Evolutionary conservation across 1,140 invertebrate species (phyloP).

Genomic region (Platyura marginata): DNA sequence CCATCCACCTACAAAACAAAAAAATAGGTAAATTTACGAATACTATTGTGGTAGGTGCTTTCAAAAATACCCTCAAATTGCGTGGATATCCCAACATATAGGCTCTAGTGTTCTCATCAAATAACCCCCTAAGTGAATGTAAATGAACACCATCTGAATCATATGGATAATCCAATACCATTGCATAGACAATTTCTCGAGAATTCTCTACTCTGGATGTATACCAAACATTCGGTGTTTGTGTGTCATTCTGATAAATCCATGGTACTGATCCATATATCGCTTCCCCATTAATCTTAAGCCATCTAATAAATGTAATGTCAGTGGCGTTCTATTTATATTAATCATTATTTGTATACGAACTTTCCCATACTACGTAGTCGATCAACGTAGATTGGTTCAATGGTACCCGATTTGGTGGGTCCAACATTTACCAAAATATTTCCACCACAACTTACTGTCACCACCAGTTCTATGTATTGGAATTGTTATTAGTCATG

Average conservation of each 20-base stretch:
- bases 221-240: constrained; percentile 56
- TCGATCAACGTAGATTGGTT: constrained; percentile 79
- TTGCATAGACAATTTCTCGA: constrained; percentile 12
- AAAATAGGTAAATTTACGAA: background rate
- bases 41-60: background rate
- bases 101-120: constrained; percentile 9
- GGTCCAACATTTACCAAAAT: constrained; percentile 81
- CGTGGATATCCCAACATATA: constrained; percentile 8
- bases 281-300: constrained; percentile 70
- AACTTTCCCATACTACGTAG: constrained; percentile 45
- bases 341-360: no score
- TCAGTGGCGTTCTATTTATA: no score
- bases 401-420: constrained; percentile 72
- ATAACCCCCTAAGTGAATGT: constrained; percentile 12
- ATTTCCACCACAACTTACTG: constrained; percentile 80
- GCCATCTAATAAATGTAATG: no score
- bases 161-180: constrained; percentile 21
- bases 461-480: constrained; percentile 42
- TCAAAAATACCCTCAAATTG: background rate
- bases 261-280: constrained; percentile 71
- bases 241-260: constrained; percentile 65
- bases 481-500: background rate
- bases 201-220: constrained; percentile 24
- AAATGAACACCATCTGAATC: constrained; percentile 17
- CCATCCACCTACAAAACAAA: background rate